A percentile compares a stretch with the other conserved stretches of the same genome.
These are phyloP conservation scores for Ectemnius cavifrons DNA, from an alignment of 2,888 invertebrate genomes.

Conservation along the genomic window DNA sequence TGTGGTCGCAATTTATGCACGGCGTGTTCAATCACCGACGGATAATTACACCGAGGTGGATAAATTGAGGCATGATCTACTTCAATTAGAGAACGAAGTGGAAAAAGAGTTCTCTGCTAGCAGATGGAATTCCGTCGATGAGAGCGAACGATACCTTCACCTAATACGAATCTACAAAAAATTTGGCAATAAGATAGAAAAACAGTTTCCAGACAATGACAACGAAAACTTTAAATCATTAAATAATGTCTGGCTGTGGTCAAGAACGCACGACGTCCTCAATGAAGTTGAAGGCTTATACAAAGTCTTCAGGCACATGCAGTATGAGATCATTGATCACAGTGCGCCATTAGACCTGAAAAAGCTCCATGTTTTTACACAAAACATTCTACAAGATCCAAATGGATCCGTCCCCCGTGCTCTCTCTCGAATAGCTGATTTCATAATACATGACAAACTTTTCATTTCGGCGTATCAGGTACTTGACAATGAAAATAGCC, in stretches of 20 bases:
- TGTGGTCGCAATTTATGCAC: too few relatives aligned
- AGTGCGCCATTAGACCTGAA: constrained; percentile 76
- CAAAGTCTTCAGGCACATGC: constrained; percentile 83
- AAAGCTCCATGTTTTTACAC: constrained; percentile 83
- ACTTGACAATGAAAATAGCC: constrained; percentile 48
- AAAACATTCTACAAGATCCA: constrained; percentile 83
- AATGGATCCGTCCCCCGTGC: constrained; percentile 81
- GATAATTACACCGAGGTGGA: constrained; percentile 79
- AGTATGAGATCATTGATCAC: constrained; percentile 72
- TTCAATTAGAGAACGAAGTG: constrained; percentile 80
- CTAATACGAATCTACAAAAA: constrained; percentile 81
- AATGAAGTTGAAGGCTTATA: constrained; percentile 84
- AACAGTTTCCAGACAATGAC: constrained; percentile 57
- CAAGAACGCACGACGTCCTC: constrained; percentile 81
- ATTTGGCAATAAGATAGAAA: constrained; percentile 80
- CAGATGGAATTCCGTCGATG: constrained; percentile 37
- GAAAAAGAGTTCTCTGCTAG: constrained; percentile 76
- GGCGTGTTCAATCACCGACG: neutral
- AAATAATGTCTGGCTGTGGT: constrained; percentile 83
- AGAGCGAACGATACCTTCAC: constrained; percentile 78
- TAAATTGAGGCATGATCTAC: constrained; percentile 81
- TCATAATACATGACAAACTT: constrained; percentile 83
- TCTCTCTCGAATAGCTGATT: constrained; percentile 81
- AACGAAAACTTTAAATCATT: constrained; percentile 61
- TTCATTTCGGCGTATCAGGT: constrained; percentile 85